Evolutionary conservation across 2,888 invertebrate genomes (phyloP), one percentile per base, ranked within the genome.

Genomic region (Tanytarsus gracilentus): DNA sequence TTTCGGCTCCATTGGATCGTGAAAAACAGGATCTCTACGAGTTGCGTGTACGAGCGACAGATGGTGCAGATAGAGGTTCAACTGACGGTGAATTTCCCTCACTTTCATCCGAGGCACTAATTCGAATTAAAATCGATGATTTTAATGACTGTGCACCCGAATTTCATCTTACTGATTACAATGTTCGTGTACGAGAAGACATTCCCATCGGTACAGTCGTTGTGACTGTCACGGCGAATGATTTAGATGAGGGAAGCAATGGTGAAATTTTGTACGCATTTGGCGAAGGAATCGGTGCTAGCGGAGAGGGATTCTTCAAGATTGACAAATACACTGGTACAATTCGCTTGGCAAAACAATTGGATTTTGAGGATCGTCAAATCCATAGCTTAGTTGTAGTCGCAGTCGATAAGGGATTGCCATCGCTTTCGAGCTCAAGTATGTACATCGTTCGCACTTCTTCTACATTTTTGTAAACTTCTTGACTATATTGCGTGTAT

Each of bases 361-460:
- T 97, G 61, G 93, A 97, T 76, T 97, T 88, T 71, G 95, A 96
- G 70, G 84, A 85, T 66, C 81, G 88, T 29, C 94, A 92, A 75
- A 83, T 92, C 64, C 93, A 93, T 76, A 91, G 89, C 66, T 77
- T 97, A 64, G 84, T 86, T 59, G 86, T 93, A 61, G 80, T 85
- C 62, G 96, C 93, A 1, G 82, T 82, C 50, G 96, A 97, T 76
- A 81, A 84, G 29, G 97, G 95, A 0, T 82, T 82, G 61, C 93
- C 92, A 1, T 79, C 88, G 4, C 75, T 93, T 64, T 44, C 44
- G 8, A 83, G 84, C 63, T 82, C 91, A 1, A 81, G 50, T 50
- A 26, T 23, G 44, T 44, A 11, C 5, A 3, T 23, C 23, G 8
- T 16, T 2, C 44, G 11, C 40, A 33, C 9, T 2, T 29, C 9